A percentile compares a stretch with the other conserved stretches of the same genome.
These are phyloP conservation scores for Drosophila algonquin DNA, from an alignment of 2,888 invertebrate genomes.

Conservation along the genomic window DNA sequence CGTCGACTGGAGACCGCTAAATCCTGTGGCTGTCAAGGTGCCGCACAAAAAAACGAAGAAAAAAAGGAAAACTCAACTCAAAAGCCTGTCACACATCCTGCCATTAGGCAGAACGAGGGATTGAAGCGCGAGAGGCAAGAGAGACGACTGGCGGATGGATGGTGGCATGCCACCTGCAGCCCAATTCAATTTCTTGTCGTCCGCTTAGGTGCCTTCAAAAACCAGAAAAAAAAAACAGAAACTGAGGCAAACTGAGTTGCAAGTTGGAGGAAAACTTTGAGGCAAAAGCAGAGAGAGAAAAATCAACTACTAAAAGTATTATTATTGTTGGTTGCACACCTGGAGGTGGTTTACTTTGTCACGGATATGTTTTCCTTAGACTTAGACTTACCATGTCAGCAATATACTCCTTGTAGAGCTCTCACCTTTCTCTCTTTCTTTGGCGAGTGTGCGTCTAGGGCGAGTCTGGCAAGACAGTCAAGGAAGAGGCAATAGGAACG, in stretches of 20 bases:
- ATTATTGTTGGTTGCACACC: slow-evolving; percentile 72
- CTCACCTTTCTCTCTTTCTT: slow-evolving; percentile 10
- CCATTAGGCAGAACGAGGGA: slow-evolving; percentile 1
- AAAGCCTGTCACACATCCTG: slow-evolving; percentile 72
- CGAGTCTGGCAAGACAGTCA: background rate
- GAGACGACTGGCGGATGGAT: background rate
- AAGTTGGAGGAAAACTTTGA: slow-evolving; percentile 14
- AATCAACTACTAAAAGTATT: slow-evolving; percentile 61
- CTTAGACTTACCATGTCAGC: slow-evolving; percentile 67
- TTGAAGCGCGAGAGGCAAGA: background rate
- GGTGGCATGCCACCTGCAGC: slow-evolving; percentile 59
- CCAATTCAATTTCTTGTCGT: slow-evolving; percentile 67
- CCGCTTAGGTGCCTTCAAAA: slow-evolving; percentile 47
- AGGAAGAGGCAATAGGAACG: background rate
- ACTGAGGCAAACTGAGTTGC: slow-evolving; percentile 47
- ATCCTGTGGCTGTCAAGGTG: slow-evolving; percentile 71
- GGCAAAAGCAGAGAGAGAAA: slow-evolving; percentile 27
- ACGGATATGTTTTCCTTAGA: slow-evolving; percentile 78
- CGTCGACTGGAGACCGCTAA: slow-evolving; percentile 53
- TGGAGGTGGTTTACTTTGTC: slow-evolving; percentile 75
- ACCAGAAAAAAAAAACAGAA: background rate
- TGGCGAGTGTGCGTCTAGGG: background rate
- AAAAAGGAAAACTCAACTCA: slow-evolving; percentile 34
- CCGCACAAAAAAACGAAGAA: slow-evolving; percentile 15
- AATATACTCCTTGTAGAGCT: slow-evolving; percentile 24